A percentile compares a stretch with the other conserved stretches of the same genome.
These are phyloP conservation scores for Caenorhabditis zanzibari DNA, from an alignment of 2,888 invertebrate genomes.

Conservation along the genomic window DNA sequence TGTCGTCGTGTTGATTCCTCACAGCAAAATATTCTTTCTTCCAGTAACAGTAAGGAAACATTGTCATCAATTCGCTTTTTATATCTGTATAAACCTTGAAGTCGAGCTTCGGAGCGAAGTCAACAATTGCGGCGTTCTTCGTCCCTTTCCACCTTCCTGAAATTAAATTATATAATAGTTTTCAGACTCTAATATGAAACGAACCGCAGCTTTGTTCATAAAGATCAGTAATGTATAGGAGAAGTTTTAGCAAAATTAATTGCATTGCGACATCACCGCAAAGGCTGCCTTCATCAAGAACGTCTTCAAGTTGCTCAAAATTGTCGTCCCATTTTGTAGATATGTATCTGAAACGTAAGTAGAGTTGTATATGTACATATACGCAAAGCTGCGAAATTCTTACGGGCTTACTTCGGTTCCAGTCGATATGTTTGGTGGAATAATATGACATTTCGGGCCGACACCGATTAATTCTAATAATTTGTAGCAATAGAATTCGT, in stretches of 20 bases:
- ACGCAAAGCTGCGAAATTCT: background rate
- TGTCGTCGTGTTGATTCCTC: constrained; percentile 38
- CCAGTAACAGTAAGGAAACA: too few species aligned
- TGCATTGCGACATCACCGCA: constrained; percentile 48
- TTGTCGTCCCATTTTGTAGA: constrained; percentile 56
- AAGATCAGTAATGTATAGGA: constrained; percentile 30
- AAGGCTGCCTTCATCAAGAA: constrained; percentile 41
- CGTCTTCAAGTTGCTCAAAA: constrained; percentile 36
- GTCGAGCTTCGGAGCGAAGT: constrained; percentile 36
- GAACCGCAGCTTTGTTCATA: constrained; percentile 50
- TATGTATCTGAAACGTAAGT: constrained; percentile 44
- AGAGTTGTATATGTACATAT: constrained; percentile 7
- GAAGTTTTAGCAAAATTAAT: constrained; percentile 38
- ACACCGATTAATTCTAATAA: constrained; percentile 40
- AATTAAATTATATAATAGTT: background rate
- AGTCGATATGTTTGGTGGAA: constrained; percentile 38
- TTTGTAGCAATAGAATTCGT: constrained; percentile 43
- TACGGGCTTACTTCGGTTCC: constrained; percentile 40
- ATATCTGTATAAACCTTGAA: constrained; percentile 35
- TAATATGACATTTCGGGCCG: constrained; percentile 34
- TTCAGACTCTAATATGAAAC: background rate
- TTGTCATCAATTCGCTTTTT: constrained; percentile 31
- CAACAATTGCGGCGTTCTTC: constrained; percentile 56
- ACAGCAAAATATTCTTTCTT: background rate
- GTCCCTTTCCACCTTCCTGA: constrained; percentile 9